Evolutionary conservation across 1,140 invertebrate species (phyloP), one percentile per base, ranked within the genome.

Genomic region (Pseudobourletiella spinata): DNA sequence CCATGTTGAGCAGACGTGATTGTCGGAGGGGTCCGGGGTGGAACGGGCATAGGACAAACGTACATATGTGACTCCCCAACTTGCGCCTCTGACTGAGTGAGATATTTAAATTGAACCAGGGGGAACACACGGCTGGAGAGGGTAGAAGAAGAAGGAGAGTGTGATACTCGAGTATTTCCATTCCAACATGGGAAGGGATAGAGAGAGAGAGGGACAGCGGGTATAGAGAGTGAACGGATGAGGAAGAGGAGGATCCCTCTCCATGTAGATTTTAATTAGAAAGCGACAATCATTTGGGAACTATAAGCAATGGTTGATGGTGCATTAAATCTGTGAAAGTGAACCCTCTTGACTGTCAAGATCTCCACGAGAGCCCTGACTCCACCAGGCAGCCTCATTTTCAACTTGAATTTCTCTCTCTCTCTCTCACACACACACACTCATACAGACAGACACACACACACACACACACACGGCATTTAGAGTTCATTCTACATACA

Each of bases 281-380:
- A 63, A 63, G 61, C 54, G 61, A 51, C 61, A 57, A 63, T 63
- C 61, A 57, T 62, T 63, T 63, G 52, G 54, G 44, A 57, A 29
- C 61, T n/a, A n/a, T 63, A 57, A 63, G 61, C 61, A 63, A 63
- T 57, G 57, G 35, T 57, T 63, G 61, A 63, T 63, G 61, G 44
- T 57, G 61, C 61, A 63, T 57, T 63, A 63, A 63, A 63, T 63
- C 54, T 63, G 51, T 61, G 35, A n/a, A n/a, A n/a, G n/a, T n/a
- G n/a, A n/a, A n/a, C n/a, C n/a, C n/a, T n/a, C n/a, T n/a, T n/a
- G n/a, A n/a, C n/a, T n/a, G n/a, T n/a, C n/a, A n/a, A n/a, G n/a
- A n/a, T n/a, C n/a, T n/a, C n/a, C n/a, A n/a, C n/a, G n/a, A n/a
- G n/a, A n/a, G n/a, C n/a, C n/a, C n/a, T n/a, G n/a, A n/a, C n/a